A percentile compares a stretch with the other conserved stretches of the same genome.
These are phyloP conservation scores for Dicentrarchus labrax DNA, from an alignment of 2,113 vertebrate species.

Conservation along the genomic window DNA sequence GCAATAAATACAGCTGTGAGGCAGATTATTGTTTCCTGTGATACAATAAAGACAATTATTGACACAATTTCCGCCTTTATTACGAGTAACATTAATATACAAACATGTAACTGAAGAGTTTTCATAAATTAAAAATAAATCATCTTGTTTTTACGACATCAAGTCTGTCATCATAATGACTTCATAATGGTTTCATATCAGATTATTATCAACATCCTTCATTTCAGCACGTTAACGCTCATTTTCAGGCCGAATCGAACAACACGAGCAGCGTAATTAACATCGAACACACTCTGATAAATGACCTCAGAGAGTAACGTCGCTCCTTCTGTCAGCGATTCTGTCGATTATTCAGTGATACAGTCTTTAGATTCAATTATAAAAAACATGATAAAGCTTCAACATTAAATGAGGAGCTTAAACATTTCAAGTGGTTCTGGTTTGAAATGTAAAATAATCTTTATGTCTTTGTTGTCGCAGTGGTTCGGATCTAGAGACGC, in stretches of 20 bases:
- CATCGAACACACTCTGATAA: not conserved
- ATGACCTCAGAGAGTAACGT: not conserved
- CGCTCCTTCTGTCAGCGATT: not conserved
- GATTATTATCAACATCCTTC: not conserved
- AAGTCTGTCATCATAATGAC: not conserved
- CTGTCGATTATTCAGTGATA: too few relatives aligned
- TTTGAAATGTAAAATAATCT: constrained; percentile 1
- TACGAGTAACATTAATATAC: not conserved
- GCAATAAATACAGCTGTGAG: too few relatives aligned
- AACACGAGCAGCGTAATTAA: not conserved
- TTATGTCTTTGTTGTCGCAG: not conserved
- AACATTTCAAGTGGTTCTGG: not conserved
- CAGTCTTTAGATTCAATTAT: not conserved
- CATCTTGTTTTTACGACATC: not conserved
- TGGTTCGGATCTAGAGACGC: too few relatives aligned
- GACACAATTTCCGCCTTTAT: constrained; percentile 20
- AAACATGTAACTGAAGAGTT: not conserved
- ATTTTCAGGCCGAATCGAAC: not conserved
- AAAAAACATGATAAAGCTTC: not conserved
- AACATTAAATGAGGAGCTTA: not conserved
- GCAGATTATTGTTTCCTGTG: too few relatives aligned
- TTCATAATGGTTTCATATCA: not conserved
- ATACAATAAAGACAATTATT: too few relatives aligned
- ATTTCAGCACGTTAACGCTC: not conserved
- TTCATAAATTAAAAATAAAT: constrained; percentile 20